phyloP scores from a whole-genome alignment of 2,888 invertebrate species.

The Palloptera scutellata region DNA sequence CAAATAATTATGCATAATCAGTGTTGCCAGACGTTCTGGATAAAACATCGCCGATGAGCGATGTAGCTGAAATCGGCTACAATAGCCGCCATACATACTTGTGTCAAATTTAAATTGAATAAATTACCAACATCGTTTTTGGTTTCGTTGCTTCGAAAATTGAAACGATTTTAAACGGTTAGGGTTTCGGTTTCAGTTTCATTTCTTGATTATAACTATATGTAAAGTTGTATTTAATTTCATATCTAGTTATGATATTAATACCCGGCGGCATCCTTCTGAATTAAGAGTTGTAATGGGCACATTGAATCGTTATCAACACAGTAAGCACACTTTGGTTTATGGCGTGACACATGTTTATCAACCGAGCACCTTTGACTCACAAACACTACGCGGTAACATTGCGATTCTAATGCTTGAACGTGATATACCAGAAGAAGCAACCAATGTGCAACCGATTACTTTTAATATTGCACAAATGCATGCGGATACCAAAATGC shows the following conservation, averaged over 20 bases:
- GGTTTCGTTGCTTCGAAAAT: too few species aligned
- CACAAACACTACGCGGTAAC: conserved; percentile 44
- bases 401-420: conserved; percentile 56
- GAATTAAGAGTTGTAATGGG: conserved; percentile 54
- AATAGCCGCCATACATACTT: too few species aligned
- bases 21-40: too few species aligned
- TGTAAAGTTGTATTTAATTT: background rate
- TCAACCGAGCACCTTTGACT: conserved; percentile 40
- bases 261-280: conserved; percentile 52
- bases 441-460: conserved; percentile 48
- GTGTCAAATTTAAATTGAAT: too few species aligned
- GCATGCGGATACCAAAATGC: conserved; percentile 5
- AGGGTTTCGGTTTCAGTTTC: too few species aligned
- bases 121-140: too few species aligned
- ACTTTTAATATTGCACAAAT: conserved; percentile 28
- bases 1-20: too few species aligned
- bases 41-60: too few species aligned
- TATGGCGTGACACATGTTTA: conserved; percentile 55
- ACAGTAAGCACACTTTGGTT: conserved; percentile 42
- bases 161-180: too few species aligned
- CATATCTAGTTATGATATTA: conserved; percentile 30
- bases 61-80: too few species aligned
- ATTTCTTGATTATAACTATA: background rate
- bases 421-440: conserved; percentile 48
- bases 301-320: conserved; percentile 45